Base-by-base conservation (phyloP, 2,888 invertebrate species). In the Lasius platythorax region DNA sequence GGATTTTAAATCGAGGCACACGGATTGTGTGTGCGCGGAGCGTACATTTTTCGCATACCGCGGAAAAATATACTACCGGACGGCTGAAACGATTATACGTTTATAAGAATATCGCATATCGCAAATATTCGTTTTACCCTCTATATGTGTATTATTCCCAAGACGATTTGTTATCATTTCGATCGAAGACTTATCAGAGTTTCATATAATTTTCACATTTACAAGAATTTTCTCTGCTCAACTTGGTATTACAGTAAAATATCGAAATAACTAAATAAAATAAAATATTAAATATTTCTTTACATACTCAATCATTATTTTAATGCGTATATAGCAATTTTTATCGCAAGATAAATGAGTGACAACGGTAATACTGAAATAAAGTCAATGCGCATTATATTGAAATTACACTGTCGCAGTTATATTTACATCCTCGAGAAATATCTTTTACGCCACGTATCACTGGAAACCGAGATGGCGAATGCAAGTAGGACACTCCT, bases 401-500 rank as follows among this genome's bases (percentile, higher is more conserved):
- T 72, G 72, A 79, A 72, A 61, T 58, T 58, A 46, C 18, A 43
- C 43, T 23, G 78, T 61, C 79, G 33, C 58, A 33, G 33, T 61
- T 53, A 61, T 61, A 79, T 79, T 72, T 79, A 33, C 79, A 58
- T 79, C 33, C 58, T 5, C 61, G 33, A 2, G n/a, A 43, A 72
- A 18, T 82, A 66, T 58, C 58, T 46, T 79, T 46, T 63, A 37
- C 68, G 70, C 56, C 43, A 40, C 67, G 3, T 58, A 66, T 82
- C 72, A 74, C 82, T 30, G 28, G 11, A 70, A 56, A 53, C 53
- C 66, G 67, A 68, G 56, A 68, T 58, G 67, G 81, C 56, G 82
- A 56, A 74, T 72, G 85, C 79, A 79, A 84, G 81, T 78, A 70
- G 79, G 84, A 73, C 79, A 76, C 75, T 53, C 11, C 68, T 4